Percentiles rank a stretch among this genome's conserved stretches.
Conservation (phyloP, 2,888 invertebrate species). For the Atrina japonica region DNA sequence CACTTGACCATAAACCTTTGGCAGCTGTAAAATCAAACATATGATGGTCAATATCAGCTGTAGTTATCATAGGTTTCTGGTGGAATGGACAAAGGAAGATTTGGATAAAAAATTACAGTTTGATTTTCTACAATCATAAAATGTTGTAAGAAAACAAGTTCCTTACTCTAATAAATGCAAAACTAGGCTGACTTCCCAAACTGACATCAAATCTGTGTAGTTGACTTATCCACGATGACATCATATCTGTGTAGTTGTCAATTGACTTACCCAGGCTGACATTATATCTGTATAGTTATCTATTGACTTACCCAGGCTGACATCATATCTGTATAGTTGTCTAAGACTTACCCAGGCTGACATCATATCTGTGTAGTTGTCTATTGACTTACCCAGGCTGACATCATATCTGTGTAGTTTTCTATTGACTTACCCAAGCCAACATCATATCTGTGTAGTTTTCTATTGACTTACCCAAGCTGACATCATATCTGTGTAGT, state of each 20-base stretch:
- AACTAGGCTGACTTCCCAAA: too few species aligned
- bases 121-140: too few species aligned
- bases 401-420: constrained; percentile 75
- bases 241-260: constrained; percentile 73
- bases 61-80: too few species aligned
- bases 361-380: neutral
- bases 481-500: constrained; percentile 73
- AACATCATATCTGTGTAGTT: neutral
- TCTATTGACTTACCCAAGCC: constrained; percentile 29
- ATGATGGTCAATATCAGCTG: too few species aligned
- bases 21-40: constrained; percentile 81
- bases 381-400: constrained; percentile 13
- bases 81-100: too few species aligned
- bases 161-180: too few species aligned
- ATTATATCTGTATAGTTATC: neutral
- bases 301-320: constrained; percentile 15
- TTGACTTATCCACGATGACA: constrained; percentile 56
- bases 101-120: too few species aligned
- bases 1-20: constrained; percentile 96
- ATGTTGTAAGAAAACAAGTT: too few species aligned
- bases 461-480: constrained; percentile 11
- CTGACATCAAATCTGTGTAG: constrained; percentile 69
- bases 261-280: too few species aligned
- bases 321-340: constrained; percentile 75
- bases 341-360: too few species aligned